A percentile compares a stretch with the other conserved stretches of the same genome.
phyloP scores from a whole-genome alignment of 2,113 vertebrate species.

The Vidua macroura region DNA sequence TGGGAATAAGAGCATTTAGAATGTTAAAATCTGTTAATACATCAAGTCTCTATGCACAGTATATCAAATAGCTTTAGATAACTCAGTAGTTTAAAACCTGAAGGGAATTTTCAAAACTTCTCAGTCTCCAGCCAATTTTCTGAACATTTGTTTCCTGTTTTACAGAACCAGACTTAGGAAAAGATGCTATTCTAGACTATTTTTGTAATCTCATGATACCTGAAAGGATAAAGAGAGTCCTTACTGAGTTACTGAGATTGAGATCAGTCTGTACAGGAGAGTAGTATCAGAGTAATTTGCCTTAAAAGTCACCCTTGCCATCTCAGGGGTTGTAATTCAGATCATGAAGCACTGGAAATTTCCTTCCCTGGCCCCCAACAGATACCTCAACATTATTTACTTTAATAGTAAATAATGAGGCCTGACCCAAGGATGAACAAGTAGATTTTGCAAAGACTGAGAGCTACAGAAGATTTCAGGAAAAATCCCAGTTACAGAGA shows the following conservation, averaged over 20 bases:
- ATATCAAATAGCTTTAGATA: background rate
- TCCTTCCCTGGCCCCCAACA: fast-evolving
- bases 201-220: background rate
- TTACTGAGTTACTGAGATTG: background rate
- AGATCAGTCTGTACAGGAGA: background rate
- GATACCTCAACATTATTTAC: background rate
- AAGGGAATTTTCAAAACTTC: background rate
- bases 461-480: background rate
- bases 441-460: background rate
- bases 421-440: background rate
- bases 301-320: background rate
- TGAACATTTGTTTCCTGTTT: background rate
- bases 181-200: background rate
- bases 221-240: background rate
- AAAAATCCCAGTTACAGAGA: background rate
- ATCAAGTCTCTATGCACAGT: background rate
- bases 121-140: background rate
- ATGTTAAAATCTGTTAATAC: background rate
- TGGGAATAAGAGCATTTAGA: background rate
- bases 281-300: background rate
- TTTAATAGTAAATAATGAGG: background rate
- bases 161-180: background rate
- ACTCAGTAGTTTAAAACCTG: background rate
- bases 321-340: background rate
- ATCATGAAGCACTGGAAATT: background rate